These are phyloP conservation scores for Condylostylus longicornis DNA, from an alignment of 1,140 invertebrate species.

Conservation along the genomic window DNA sequence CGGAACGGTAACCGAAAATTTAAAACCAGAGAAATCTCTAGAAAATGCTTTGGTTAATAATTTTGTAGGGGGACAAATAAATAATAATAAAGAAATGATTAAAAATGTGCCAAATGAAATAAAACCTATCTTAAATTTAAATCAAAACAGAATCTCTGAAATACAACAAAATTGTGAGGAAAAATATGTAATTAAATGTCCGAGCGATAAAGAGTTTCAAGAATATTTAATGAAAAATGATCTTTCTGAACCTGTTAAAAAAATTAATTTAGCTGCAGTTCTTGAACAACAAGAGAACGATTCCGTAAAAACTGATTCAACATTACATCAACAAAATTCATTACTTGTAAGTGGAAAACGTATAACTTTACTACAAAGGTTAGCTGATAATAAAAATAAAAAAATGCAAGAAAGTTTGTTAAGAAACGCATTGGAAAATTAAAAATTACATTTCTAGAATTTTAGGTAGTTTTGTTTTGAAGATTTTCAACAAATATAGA, in stretches of 20 bases:
- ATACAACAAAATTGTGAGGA: background rate
- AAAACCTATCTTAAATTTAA: too few relatives aligned
- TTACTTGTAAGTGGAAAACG: too few relatives aligned
- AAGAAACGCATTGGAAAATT: constrained; percentile 24
- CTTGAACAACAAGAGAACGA: background rate
- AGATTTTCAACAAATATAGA: too few relatives aligned
- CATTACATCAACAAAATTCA: background rate
- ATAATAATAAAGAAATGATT: too few relatives aligned
- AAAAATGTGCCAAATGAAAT: too few relatives aligned
- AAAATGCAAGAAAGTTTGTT: constrained; percentile 14
- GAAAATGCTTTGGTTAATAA: too few relatives aligned
- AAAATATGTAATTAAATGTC: background rate
- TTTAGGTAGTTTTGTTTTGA: too few relatives aligned
- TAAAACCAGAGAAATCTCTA: too few relatives aligned
- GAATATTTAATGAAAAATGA: background rate
- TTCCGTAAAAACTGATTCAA: background rate
- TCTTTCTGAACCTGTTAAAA: background rate
- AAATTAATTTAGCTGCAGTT: constrained; percentile 1
- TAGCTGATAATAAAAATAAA: constrained; percentile 9
- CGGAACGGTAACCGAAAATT: too few relatives aligned
- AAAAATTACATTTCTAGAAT: too few relatives aligned
- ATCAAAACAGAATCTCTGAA: too few relatives aligned
- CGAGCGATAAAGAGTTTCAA: constrained; percentile 1
- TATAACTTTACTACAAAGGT: constrained; percentile 15
- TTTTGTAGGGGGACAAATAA: too few relatives aligned